A percentile compares a stretch with the other conserved stretches of the same genome.
phyloP scores from a whole-genome alignment of 1,140 invertebrate genomes.

The Hyphantria cunea region DNA sequence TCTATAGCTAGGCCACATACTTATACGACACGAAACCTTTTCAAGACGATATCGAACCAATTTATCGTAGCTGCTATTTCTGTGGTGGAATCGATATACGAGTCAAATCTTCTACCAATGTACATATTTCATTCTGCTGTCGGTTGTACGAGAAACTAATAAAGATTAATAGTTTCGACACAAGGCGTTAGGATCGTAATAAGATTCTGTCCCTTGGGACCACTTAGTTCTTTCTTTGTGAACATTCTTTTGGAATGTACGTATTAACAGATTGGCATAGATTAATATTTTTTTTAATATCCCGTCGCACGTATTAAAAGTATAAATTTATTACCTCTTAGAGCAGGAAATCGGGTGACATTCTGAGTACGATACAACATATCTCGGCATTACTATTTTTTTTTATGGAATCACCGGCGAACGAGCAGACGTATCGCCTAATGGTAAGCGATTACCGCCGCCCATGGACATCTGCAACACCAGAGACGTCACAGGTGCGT shows the following conservation, averaged over 20 bases:
- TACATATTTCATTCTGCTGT: slow-evolving; percentile 1
- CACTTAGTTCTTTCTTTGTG: slow-evolving; percentile 34
- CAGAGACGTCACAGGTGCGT: too few relatives aligned
- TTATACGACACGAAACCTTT: slow-evolving; percentile 5
- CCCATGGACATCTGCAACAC: too few relatives aligned
- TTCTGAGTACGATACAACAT: neutral
- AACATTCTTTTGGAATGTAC: slow-evolving; percentile 14
- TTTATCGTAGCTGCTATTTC: slow-evolving; percentile 1
- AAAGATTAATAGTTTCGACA: slow-evolving; percentile 39
- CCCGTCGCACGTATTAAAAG: slow-evolving; percentile 7
- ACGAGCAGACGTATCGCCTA: too few relatives aligned
- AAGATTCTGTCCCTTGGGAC: slow-evolving; percentile 33
- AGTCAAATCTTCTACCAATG: slow-evolving; percentile 1
- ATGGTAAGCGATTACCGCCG: too few relatives aligned
- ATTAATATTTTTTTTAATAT: slow-evolving; percentile 21
- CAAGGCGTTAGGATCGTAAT: slow-evolving; percentile 33
- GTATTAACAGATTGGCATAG: neutral
- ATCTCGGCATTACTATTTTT: too few relatives aligned
- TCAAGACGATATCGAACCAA: neutral
- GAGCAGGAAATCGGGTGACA: neutral
- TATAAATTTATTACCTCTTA: slow-evolving; percentile 5
- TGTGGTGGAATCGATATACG: slow-evolving; percentile 1
- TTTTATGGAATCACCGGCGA: too few relatives aligned
- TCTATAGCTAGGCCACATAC: neutral
- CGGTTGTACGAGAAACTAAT: slow-evolving; percentile 15